Conservation (phyloP, 2,888 invertebrate species). For the Chirona hameri region DNA sequence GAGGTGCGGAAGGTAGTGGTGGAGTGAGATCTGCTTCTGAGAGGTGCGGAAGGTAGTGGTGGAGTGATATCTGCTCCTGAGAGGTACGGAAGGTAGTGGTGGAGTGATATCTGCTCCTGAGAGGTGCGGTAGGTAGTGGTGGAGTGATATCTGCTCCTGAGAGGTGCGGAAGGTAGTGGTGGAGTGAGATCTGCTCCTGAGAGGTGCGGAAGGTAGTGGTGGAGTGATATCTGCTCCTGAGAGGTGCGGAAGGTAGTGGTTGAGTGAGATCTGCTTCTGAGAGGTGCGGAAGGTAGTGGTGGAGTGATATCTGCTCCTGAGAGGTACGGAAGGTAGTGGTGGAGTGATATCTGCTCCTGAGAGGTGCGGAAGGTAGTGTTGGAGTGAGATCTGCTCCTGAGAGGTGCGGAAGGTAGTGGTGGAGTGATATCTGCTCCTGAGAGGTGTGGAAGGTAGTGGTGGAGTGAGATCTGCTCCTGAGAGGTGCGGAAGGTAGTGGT, state of each 20-base stretch:
- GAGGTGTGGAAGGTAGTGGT: slow-evolving; percentile 4
- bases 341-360: not conserved
- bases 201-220: slow-evolving; percentile 4
- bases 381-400: no score
- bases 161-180: no score
- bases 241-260: not conserved
- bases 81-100: slow-evolving; percentile 2
- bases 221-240: not conserved
- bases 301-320: slow-evolving; percentile 48
- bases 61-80: slow-evolving; percentile 48
- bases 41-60: no score
- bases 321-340: slow-evolving; percentile 2
- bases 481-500: not conserved
- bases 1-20: not conserved
- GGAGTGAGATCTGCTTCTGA: no score
- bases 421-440: slow-evolving; percentile 48
- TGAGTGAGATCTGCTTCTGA: no score
- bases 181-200: slow-evolving; percentile 48
- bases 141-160: no score
- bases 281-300: no score
- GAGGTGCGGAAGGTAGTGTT: not conserved
- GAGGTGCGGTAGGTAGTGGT: not conserved
- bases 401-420: no score
- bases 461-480: not conserved
- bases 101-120: not conserved